A percentile compares a stretch with the other conserved stretches of the same genome.
These are phyloP conservation scores for Harpalus rubripes DNA, from an alignment of 2,888 invertebrate genomes.

Conservation along the genomic window DNA sequence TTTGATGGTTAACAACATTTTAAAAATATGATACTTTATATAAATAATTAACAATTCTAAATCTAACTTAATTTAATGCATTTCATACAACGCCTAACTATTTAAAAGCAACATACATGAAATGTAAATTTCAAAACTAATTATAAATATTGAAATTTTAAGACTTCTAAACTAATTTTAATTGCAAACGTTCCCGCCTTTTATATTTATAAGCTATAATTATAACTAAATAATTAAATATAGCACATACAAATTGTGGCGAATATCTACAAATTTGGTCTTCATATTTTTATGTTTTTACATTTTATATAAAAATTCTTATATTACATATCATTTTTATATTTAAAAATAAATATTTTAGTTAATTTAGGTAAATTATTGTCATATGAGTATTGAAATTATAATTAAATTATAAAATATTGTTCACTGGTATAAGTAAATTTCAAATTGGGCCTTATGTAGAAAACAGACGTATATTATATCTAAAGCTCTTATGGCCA, in stretches of 20 bases:
- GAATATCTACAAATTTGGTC: constrained; percentile 50
- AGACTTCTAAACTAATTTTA: constrained; percentile 50
- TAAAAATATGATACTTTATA: not conserved
- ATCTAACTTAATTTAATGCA: constrained; percentile 35
- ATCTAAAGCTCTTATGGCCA: not conserved
- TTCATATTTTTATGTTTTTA: constrained; percentile 5
- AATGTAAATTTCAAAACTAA: constrained; percentile 30
- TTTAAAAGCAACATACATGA: constrained; percentile 4
- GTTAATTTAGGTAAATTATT: not conserved
- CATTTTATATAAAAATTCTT: constrained; percentile 18
- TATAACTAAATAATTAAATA: constrained; percentile 56
- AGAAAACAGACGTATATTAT: not conserved
- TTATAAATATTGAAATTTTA: constrained; percentile 39
- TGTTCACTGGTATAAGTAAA: not conserved
- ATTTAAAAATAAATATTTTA: constrained; percentile 5
- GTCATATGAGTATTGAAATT: not conserved
- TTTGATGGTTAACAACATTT: constrained; percentile 43
- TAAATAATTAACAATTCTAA: constrained; percentile 27
- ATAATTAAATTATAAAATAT: constrained; percentile 1
- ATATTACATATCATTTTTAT: constrained; percentile 8
- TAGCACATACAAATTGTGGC: constrained; percentile 60
- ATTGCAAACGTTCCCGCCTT: constrained; percentile 66
- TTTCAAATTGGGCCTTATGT: not conserved
- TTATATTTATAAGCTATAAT: constrained; percentile 60
- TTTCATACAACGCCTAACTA: constrained; percentile 4